Conservation (phyloP, 2,888 invertebrate genomes). For the Balanococcus diminutus region DNA sequence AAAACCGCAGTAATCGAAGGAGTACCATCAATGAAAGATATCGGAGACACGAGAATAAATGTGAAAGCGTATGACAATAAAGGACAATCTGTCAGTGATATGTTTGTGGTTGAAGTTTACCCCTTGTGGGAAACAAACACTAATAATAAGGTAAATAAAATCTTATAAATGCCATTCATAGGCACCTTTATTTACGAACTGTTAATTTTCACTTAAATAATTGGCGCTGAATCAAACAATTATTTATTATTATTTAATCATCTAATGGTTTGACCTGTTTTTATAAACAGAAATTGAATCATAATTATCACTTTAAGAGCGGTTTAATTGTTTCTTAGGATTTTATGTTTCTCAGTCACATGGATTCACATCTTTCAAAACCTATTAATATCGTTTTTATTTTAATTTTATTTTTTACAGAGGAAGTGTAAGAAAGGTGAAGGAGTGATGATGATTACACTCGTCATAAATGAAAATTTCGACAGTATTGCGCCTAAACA, state of each 20-base stretch:
- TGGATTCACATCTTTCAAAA: not conserved
- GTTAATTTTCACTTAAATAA: not conserved
- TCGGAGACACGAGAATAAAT: conserved; percentile 71
- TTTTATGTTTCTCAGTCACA: not conserved
- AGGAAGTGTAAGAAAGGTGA: conserved; percentile 63
- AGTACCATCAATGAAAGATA: conserved; percentile 72
- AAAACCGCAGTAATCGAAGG: conserved; percentile 75
- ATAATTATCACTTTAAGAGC: not conserved
- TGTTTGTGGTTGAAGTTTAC: conserved; percentile 71
- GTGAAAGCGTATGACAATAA: conserved; percentile 67
- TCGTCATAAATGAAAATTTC: conserved; percentile 73
- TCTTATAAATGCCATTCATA: not conserved
- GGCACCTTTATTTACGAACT: not conserved
- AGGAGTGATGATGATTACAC: conserved; percentile 68
- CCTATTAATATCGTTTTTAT: not conserved
- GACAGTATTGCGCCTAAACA: conserved; percentile 69
- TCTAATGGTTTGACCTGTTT: not conserved
- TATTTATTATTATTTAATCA: not conserved
- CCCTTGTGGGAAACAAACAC: conserved; percentile 54
- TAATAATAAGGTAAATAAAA: conserved; percentile 47
- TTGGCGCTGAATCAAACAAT: not conserved
- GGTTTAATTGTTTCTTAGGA: not conserved
- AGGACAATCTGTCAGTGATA: conserved; percentile 66
- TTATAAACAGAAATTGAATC: not conserved
- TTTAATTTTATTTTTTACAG: conserved; percentile 59